Percentiles rank a stretch among this genome's conserved stretches.
Conservation (phyloP, 2,113 vertebrate species). For the Oryctolagus cuniculus region DNA sequence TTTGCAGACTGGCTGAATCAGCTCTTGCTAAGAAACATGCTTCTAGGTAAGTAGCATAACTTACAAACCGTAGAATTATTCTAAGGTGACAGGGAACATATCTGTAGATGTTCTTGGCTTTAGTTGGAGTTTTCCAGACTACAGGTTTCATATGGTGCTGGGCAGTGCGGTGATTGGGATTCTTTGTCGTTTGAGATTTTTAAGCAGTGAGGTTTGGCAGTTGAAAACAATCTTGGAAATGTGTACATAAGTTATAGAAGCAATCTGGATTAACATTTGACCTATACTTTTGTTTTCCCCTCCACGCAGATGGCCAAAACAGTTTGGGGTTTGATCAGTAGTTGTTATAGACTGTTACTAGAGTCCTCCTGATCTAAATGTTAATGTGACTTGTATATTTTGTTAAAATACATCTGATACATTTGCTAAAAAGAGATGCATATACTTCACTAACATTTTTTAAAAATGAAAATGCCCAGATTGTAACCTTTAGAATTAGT, state of each 20-base stretch:
- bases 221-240: conserved; percentile 51
- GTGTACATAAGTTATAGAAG: conserved; percentile 57
- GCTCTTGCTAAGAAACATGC: conserved; percentile 85
- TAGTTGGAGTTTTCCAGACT: conserved; percentile 55
- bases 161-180: conserved; percentile 21
- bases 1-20: conserved; percentile 76
- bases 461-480: conserved; percentile 56
- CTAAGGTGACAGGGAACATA: conserved; percentile 36
- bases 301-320: conserved; percentile 62
- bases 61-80: conserved; percentile 71
- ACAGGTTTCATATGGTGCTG: neutral
- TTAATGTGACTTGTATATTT: conserved; percentile 54
- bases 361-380: conserved; percentile 53
- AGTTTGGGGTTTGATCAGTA: conserved; percentile 72
- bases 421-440: neutral
- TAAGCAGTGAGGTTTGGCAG: conserved; percentile 43
- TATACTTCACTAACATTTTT: conserved; percentile 12
- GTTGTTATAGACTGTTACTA: conserved; percentile 19
- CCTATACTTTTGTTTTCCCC: conserved; percentile 35
- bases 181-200: conserved; percentile 51
- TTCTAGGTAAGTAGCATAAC: conserved; percentile 89
- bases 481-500: conserved; percentile 58
- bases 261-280: conserved; percentile 71
- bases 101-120: conserved; percentile 35
- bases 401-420: conserved; percentile 67